Percentiles rank a stretch among this genome's conserved stretches.
Conservation (phyloP, 53 echinoderm and acorn worm species). For the Holothuria leucospilota region DNA sequence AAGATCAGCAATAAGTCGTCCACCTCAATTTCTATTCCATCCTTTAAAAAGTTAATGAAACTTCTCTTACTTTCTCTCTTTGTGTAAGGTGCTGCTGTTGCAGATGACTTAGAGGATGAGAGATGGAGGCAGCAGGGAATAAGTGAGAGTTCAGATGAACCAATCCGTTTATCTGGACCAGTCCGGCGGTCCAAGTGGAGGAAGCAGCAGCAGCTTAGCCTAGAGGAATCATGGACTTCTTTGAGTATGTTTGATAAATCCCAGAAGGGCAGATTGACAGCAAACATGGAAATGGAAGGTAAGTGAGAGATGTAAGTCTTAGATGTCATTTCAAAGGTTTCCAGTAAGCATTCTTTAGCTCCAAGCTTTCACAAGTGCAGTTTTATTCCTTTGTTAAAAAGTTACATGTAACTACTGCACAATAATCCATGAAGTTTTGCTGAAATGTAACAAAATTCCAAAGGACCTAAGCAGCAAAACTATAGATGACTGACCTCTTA, state of each 20-base stretch:
- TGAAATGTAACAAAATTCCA: too few relatives aligned
- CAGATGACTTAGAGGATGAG: slow-evolving; percentile 83
- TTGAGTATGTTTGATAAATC: slow-evolving; percentile 88
- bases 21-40: too few relatives aligned
- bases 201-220: slow-evolving; percentile 72
- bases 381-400: too few relatives aligned
- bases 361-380: too few relatives aligned
- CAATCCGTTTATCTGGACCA: slow-evolving; percentile 47
- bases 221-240: slow-evolving; percentile 94
- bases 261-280: slow-evolving; percentile 81
- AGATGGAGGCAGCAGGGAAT: slow-evolving; percentile 74
- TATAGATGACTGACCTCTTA: too few relatives aligned
- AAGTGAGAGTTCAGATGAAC: slow-evolving; percentile 63
- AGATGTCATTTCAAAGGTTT: too few relatives aligned
- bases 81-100: slow-evolving; percentile 51
- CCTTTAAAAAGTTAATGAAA: neutral
- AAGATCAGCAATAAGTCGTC: too few relatives aligned
- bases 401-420: too few relatives aligned
- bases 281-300: slow-evolving; percentile 85
- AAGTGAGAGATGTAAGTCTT: neutral
- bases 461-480: too few relatives aligned
- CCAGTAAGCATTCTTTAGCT: too few relatives aligned
- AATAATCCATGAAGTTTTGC: too few relatives aligned
- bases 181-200: slow-evolving; percentile 61
- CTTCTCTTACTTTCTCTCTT: neutral